phyloP scores from a whole-genome alignment of 2,113 vertebrate genomes.

The Maylandia zebra region DNA sequence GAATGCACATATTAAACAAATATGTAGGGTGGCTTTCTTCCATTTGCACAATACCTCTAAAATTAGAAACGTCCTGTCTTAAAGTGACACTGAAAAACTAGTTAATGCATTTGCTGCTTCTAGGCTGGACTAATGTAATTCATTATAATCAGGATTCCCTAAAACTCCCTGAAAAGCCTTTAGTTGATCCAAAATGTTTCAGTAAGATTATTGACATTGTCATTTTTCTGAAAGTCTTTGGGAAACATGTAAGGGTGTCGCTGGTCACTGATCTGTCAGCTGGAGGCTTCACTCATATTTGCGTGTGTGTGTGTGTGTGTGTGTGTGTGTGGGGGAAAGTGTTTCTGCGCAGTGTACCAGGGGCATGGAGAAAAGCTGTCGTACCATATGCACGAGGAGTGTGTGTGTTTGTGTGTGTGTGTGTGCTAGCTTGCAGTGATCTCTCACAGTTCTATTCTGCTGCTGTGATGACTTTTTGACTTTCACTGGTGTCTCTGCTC shows the following conservation, averaged over 20 bases:
- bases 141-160: neutral
- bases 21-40: neutral
- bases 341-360: too few species aligned
- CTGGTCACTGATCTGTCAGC: neutral
- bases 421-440: neutral
- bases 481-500: neutral
- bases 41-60: neutral
- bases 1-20: neutral
- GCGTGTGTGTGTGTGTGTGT: neutral
- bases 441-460: neutral
- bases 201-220: neutral
- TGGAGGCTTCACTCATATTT: neutral
- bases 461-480: conserved; percentile 2
- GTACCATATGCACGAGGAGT: neutral
- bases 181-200: neutral
- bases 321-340: neutral
- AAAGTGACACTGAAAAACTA: neutral
- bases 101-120: neutral
- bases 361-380: too few species aligned
- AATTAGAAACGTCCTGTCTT: neutral
- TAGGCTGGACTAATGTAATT: neutral
- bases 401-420: neutral
- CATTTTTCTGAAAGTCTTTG: neutral
- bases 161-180: neutral
- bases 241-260: neutral